phyloP scores from a whole-genome alignment of 2,797 vertebrate genomes.

The Cyclopterus lumpus region DNA sequence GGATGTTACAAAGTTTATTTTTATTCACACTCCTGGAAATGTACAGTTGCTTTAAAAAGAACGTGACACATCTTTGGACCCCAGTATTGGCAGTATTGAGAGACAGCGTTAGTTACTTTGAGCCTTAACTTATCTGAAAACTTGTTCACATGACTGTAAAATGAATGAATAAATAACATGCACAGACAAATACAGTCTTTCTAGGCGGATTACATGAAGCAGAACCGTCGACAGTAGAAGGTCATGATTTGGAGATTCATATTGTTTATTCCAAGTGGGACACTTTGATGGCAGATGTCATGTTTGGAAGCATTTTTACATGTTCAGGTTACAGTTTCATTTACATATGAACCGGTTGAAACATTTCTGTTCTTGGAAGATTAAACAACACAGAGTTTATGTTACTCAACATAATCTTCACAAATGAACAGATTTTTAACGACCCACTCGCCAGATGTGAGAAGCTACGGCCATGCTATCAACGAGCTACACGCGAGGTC shows the following conservation, averaged over 20 bases:
- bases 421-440: background rate
- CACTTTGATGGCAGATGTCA: background rate
- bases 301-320: background rate
- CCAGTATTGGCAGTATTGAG: conserved; percentile 57
- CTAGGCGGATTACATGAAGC: background rate
- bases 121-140: conserved; percentile 4
- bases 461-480: too few species aligned
- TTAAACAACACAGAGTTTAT: too few species aligned
- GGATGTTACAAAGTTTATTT: conserved; percentile 57
- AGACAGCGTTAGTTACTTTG: conserved; percentile 32
- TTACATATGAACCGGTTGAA: background rate
- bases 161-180: conserved; percentile 86
- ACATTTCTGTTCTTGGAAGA: too few species aligned
- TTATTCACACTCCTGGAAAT: conserved; percentile 58
- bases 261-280: background rate
- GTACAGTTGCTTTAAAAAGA: conserved; percentile 49
- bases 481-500: background rate
- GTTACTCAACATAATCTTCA: too few species aligned
- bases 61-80: conserved; percentile 53
- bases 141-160: conserved; percentile 86
- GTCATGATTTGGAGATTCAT: background rate
- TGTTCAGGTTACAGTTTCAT: background rate
- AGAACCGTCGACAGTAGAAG: background rate
- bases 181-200: conserved; percentile 69
- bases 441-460: too few species aligned